Evolutionary conservation across 2,113 vertebrate genomes (phyloP).

Genomic region (Tragelaphus strepsiceros): DNA sequence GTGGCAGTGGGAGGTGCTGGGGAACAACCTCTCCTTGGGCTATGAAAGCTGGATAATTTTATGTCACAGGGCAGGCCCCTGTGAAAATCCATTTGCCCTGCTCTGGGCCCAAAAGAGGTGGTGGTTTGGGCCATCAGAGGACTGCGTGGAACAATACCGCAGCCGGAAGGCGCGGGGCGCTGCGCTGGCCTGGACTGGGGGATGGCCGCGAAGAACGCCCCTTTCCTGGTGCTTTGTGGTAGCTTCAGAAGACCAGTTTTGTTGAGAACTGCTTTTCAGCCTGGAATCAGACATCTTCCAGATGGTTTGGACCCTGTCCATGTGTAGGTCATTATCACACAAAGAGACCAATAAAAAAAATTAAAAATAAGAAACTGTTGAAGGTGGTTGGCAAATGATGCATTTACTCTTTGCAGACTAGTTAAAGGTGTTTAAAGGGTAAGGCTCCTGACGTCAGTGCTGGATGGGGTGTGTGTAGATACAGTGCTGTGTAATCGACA

Average conservation of each 20-base stretch:
- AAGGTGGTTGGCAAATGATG: constrained; percentile 39
- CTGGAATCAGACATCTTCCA: constrained; percentile 47
- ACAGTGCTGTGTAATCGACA: constrained; percentile 33
- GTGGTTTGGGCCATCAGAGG: background rate
- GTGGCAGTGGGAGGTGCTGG: background rate
- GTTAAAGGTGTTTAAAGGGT: constrained; percentile 51
- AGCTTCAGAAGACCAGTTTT: constrained; percentile 51
- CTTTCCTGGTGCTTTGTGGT: constrained; percentile 30
- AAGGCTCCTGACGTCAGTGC: background rate
- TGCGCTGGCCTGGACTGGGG: background rate
- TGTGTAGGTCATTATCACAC: constrained; percentile 58
- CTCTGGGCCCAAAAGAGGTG: background rate
- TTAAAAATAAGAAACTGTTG: background rate
- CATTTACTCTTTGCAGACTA: constrained; percentile 31
- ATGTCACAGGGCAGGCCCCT: constrained; percentile 81
- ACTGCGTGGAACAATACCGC: background rate
- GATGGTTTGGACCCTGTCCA: constrained; percentile 38
- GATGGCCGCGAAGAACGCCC: background rate
- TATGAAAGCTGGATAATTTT: background rate
- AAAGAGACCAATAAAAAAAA: constrained; percentile 62
- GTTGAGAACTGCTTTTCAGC: constrained; percentile 50
- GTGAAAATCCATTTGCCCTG: constrained; percentile 58
- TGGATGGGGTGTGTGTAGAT: background rate
- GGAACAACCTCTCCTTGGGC: background rate
- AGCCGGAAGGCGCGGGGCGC: background rate